Conservation (phyloP, 2,888 invertebrate species). For the Marronus borbonicus region DNA sequence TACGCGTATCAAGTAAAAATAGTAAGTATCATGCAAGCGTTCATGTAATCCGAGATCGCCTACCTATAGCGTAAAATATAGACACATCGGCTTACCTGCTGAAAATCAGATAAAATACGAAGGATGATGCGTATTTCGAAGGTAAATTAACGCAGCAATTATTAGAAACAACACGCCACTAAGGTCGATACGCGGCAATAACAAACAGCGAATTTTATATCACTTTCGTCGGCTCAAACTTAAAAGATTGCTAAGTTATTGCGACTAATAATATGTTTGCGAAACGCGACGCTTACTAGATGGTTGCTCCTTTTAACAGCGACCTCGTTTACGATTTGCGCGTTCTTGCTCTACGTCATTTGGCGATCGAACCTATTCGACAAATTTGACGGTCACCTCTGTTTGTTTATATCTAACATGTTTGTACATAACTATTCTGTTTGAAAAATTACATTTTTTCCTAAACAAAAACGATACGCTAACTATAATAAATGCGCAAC, state of each 20-base stretch:
- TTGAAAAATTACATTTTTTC: conserved; percentile 2
- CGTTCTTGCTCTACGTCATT: conserved; percentile 42
- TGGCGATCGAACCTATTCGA: conserved; percentile 32
- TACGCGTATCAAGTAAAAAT: conserved; percentile 31
- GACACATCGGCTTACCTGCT: conserved; percentile 21
- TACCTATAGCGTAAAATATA: conserved; percentile 3
- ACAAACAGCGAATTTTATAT: conserved; percentile 17
- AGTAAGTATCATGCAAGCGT: conserved; percentile 10
- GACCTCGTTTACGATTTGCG: conserved; percentile 47
- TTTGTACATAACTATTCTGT: not conserved
- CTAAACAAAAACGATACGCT: not conserved
- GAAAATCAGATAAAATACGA: conserved; percentile 1
- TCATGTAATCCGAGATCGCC: not conserved
- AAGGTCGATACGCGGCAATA: not conserved
- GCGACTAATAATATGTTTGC: conserved; percentile 43
- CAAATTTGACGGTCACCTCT: conserved; percentile 42
- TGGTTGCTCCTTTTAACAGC: conserved; percentile 45
- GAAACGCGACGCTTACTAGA: conserved; percentile 40
- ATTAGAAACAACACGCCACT: not conserved
- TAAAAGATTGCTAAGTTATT: conserved; percentile 38
- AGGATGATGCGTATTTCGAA: not conserved
- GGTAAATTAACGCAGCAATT: not conserved
- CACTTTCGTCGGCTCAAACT: conserved; percentile 9
- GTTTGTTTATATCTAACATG: conserved; percentile 31
- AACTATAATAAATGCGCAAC: not conserved